A percentile compares a stretch with the other conserved stretches of the same genome.
phyloP scores from a whole-genome alignment of 2,888 invertebrate genomes.

The Temnothorax ravouxi region DNA sequence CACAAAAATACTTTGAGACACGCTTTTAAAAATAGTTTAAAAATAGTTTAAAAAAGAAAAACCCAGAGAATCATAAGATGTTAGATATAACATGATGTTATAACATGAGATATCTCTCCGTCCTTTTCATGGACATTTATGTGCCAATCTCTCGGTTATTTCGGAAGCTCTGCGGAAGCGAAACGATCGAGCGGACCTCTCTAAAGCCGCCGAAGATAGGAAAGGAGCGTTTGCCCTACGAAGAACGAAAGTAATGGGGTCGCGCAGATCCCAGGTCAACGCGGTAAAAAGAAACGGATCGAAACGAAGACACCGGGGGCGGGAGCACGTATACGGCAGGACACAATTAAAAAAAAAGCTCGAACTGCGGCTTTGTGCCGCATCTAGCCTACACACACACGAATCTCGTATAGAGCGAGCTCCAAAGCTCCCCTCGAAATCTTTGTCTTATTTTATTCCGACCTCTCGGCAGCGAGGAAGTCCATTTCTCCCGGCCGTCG shows the following conservation, averaged over 20 bases:
- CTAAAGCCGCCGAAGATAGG: constrained; percentile 31
- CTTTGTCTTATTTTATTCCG: constrained; percentile 74
- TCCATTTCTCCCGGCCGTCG: constrained; percentile 14
- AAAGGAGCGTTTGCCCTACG: constrained; percentile 48
- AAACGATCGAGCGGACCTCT: constrained; percentile 37
- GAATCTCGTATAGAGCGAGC: constrained; percentile 55
- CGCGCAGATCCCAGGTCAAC: constrained; percentile 54
- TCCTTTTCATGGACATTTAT: constrained; percentile 29
- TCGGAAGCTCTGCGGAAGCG: neutral
- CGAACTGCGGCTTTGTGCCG: constrained; percentile 74
- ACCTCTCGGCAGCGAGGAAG: constrained; percentile 23
- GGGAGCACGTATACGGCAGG: constrained; percentile 65
- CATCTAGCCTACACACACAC: constrained; percentile 57
- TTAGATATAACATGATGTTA: neutral
- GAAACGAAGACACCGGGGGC: constrained; percentile 36
- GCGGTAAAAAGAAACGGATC: neutral
- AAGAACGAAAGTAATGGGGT: constrained; percentile 65
- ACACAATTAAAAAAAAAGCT: constrained; percentile 76
- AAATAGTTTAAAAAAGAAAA: neutral
- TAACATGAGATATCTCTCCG: constrained; percentile 38
- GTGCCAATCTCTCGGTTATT: constrained; percentile 2
- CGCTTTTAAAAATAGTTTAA: too few relatives aligned
- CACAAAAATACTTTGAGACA: neutral
- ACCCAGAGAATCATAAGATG: neutral
- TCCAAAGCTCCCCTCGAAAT: constrained; percentile 59